Base-by-base conservation (phyloP, 2,113 vertebrate genomes). In the Odontesthes bonariensis region DNA sequence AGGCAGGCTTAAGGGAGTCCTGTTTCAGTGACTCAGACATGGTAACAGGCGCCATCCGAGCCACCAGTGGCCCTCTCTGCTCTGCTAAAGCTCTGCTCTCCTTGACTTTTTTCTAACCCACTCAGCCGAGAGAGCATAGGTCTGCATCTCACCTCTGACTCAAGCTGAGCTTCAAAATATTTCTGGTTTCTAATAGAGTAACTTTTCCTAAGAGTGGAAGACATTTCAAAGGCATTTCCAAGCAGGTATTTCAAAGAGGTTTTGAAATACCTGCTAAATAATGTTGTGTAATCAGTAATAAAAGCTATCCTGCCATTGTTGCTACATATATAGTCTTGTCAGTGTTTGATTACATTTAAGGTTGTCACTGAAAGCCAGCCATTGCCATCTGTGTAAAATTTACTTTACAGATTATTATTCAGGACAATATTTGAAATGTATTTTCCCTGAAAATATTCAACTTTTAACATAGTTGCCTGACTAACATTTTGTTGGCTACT, bases 11-110 rank as follows among this genome's bases (percentile, higher is more conserved):
- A 88, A 93, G 94, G 87, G 96, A 96, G 94, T 95, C 96, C 92
- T 98, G 96, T 96, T 96, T 98, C 96, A 99, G 97, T 97, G 98
- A 99, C 96, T 98, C 97, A 62, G 97, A 99, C 96, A 99, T 99
- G 98, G 98, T 99, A 99, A 98, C 79, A 9, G 87, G 88, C 89
- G 12, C 83, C 75, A 62, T 46, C 49, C 16, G 66, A 63, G 71
- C 65, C 90, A 79, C 76, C 81, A n/a, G 79, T 68, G 76, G 78
- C 80, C 79, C 75, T 57, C 74, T 84, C 71, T 65, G 5, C 57
- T 54, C 31, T 84, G 20, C 59, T 77, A 54, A 88, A 85, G n/a
- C 69, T 82, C 35, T 82, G 83, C 80, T 85, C 44, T 84, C 84
- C 91, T 56, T 83, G 77, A 69, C 72, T 23, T 42, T 27, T 27